Conservation (phyloP, 2,888 invertebrate genomes). For the Hedychridium roseum region DNA sequence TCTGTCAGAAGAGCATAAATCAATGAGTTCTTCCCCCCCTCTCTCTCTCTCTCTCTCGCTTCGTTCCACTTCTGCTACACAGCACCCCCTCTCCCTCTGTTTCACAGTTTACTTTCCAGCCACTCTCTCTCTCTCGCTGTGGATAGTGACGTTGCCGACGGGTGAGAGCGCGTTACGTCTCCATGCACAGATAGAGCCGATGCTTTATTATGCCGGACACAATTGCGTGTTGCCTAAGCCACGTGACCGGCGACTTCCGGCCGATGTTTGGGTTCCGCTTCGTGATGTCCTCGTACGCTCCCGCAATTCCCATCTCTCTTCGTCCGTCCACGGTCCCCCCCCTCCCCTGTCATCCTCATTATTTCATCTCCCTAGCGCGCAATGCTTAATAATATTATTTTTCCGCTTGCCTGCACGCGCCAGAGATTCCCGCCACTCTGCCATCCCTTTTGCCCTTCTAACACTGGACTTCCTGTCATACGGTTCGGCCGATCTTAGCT, state of each 20-base stretch:
- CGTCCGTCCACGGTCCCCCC: not conserved
- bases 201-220: constrained; percentile 63
- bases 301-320: constrained; percentile 2
- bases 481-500: too few relatives aligned
- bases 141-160: not conserved
- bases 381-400: too few relatives aligned
- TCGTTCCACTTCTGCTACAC: constrained; percentile 16
- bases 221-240: constrained; percentile 64
- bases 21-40: not conserved
- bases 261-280: constrained; percentile 61
- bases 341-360: constrained; percentile 6
- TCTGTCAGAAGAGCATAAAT: constrained; percentile 25
- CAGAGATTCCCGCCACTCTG: too few relatives aligned
- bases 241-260: constrained; percentile 64
- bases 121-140: not conserved
- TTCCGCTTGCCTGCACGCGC: too few relatives aligned
- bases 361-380: too few relatives aligned
- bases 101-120: constrained; percentile 9
- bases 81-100: not conserved
- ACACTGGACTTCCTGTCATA: too few relatives aligned
- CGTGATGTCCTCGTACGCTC: constrained; percentile 48
- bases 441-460: too few relatives aligned
- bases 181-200: constrained; percentile 42
- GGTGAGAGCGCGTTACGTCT: constrained; percentile 31
- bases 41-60: not conserved